A percentile compares a stretch with the other conserved stretches of the same genome.
These are phyloP conservation scores for Megalops atlanticus DNA, from an alignment of 2,113 vertebrate species.

Conservation along the genomic window DNA sequence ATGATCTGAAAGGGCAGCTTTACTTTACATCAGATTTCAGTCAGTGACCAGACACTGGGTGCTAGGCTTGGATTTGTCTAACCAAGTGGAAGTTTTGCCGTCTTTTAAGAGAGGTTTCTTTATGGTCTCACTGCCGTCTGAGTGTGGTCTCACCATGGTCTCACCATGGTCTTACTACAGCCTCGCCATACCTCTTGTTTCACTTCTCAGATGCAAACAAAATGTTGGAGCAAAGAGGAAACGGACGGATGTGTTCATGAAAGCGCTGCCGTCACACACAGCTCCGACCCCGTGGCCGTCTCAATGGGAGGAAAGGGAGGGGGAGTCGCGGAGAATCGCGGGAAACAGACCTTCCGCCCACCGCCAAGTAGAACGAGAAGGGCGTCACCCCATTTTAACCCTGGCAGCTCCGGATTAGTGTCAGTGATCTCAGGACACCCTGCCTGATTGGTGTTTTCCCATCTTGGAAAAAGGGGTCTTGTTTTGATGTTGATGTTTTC, in stretches of 20 bases:
- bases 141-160: no score
- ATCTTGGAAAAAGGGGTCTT: neutral
- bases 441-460: no score
- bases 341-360: constrained; percentile 13
- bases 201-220: neutral
- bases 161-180: no score
- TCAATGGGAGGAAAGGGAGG: constrained; percentile 23
- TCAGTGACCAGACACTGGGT: no score
- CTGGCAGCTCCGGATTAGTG: neutral
- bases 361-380: neutral
- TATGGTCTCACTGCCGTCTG: no score
- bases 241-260: neutral
- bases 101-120: no score
- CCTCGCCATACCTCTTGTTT: no score
- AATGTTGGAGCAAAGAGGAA: neutral
- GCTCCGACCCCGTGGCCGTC: neutral
- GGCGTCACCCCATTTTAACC: neutral
- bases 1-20: neutral
- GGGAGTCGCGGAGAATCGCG: neutral
- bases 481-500: neutral
- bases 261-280: neutral
- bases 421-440: no score
- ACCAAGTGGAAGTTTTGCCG: no score
- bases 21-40: neutral
- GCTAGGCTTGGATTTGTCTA: no score